Percentiles rank a stretch among this genome's conserved stretches.
These are phyloP conservation scores for Ibidorhyncha struthersii DNA, from an alignment of 2,113 vertebrate genomes.

Conservation along the genomic window DNA sequence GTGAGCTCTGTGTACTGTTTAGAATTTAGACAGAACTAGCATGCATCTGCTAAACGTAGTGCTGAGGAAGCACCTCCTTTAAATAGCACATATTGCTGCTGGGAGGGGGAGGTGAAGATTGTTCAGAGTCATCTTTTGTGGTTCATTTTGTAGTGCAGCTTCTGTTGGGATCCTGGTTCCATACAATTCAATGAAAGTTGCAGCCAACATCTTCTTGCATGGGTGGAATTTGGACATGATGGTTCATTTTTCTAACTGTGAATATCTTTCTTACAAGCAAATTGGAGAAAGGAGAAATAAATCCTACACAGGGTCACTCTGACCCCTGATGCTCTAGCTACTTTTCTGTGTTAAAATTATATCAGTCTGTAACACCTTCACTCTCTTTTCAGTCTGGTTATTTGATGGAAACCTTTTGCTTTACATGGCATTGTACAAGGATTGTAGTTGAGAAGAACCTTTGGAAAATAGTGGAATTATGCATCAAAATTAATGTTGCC, in stretches of 20 bases:
- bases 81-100: not conserved
- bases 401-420: not conserved
- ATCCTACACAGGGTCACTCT: not conserved
- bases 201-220: not conserved
- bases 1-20: not conserved
- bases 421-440: not conserved
- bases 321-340: not conserved
- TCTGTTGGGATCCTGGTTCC: not conserved
- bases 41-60: not conserved
- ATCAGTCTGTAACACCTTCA: not conserved
- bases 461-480: not conserved
- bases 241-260: not conserved
- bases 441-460: not conserved
- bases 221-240: not conserved
- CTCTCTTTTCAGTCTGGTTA: not conserved
- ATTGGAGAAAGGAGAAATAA: not conserved
- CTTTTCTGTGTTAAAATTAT: not conserved
- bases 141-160: not conserved
- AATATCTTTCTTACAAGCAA: not conserved
- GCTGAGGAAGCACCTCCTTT: not conserved
- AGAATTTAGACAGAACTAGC: not conserved
- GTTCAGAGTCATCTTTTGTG: not conserved
- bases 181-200: not conserved
- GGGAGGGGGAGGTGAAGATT: not conserved
- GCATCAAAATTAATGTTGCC: not conserved